Evolutionary conservation across 2,113 vertebrate genomes (phyloP).

Genomic region (Notiomystis cincta): DNA sequence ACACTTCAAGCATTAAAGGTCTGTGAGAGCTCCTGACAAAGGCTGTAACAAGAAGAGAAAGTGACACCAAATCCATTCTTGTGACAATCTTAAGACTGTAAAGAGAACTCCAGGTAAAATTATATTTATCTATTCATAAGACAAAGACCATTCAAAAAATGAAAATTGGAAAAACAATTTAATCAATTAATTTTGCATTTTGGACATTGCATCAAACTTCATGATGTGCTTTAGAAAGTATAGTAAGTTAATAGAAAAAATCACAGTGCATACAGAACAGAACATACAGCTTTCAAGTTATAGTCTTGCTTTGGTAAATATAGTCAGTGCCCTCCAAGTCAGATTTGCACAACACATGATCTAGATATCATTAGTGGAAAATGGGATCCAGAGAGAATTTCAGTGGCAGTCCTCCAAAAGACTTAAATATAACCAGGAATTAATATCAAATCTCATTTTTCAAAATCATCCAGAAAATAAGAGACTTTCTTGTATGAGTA

Average conservation of each 20-base stretch:
- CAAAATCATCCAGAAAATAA: not conserved
- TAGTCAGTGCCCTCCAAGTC: not conserved
- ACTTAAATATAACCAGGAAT: not conserved
- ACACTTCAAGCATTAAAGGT: slow-evolving; percentile 68
- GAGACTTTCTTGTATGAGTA: not conserved
- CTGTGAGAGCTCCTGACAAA: slow-evolving; percentile 64
- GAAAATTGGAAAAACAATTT: slow-evolving; percentile 35
- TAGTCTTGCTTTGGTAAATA: not conserved
- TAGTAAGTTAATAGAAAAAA: not conserved
- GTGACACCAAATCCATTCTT: slow-evolving; percentile 50
- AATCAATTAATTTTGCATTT: slow-evolving; percentile 32
- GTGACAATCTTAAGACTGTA: slow-evolving; percentile 57
- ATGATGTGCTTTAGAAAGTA: not conserved
- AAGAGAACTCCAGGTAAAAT: slow-evolving; percentile 54
- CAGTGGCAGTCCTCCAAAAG: not conserved
- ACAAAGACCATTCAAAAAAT: slow-evolving; percentile 56
- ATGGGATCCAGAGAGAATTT: not conserved
- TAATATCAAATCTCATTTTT: not conserved
- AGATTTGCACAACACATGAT: not conserved
- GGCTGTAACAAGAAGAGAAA: slow-evolving; percentile 64
- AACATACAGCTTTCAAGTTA: not conserved
- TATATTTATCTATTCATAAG: slow-evolving; percentile 52
- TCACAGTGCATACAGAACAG: not conserved
- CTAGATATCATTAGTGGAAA: not conserved
- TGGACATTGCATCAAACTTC: slow-evolving; percentile 7